Percentiles rank a stretch among this genome's conserved stretches.
Conservation (phyloP, 2,888 invertebrate genomes). For the Hypolimnas misippus region DNA sequence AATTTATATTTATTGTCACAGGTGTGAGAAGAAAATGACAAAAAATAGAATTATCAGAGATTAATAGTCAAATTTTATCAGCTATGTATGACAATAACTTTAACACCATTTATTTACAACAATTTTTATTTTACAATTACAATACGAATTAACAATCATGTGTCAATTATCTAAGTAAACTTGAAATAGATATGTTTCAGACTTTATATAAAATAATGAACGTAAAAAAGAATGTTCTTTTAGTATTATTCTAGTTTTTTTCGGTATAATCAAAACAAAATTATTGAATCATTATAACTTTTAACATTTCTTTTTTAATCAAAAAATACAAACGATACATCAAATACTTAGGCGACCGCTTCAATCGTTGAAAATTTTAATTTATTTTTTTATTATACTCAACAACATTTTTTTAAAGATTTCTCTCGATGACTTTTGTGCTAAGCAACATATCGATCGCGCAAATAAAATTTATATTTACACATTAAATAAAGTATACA, state of each 20-base stretch:
- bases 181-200: slow-evolving; percentile 79
- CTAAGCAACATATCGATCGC: slow-evolving; percentile 6
- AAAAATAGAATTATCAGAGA: slow-evolving; percentile 53
- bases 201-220: slow-evolving; percentile 51
- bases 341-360: too few relatives aligned
- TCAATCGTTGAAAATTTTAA: too few relatives aligned
- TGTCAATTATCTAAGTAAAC: slow-evolving; percentile 62
- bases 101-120: slow-evolving; percentile 54
- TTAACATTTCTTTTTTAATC: neutral
- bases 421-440: slow-evolving; percentile 1
- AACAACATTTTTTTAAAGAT: slow-evolving; percentile 1
- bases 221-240: neutral
- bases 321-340: too few relatives aligned
- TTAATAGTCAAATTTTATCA: slow-evolving; percentile 40
- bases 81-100: slow-evolving; percentile 46
- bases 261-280: slow-evolving; percentile 13
- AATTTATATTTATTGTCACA: slow-evolving; percentile 83
- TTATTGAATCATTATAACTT: neutral
- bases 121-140: slow-evolving; percentile 61
- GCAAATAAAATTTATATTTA: slow-evolving; percentile 14
- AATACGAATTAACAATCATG: slow-evolving; percentile 62
- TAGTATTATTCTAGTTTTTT: neutral
- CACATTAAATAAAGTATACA: slow-evolving; percentile 17
- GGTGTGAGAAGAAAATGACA: slow-evolving; percentile 73
- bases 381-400: too few relatives aligned